phyloP scores from a whole-genome alignment of 2,888 invertebrate genomes.

The Lordiphosa fenestrarum region DNA sequence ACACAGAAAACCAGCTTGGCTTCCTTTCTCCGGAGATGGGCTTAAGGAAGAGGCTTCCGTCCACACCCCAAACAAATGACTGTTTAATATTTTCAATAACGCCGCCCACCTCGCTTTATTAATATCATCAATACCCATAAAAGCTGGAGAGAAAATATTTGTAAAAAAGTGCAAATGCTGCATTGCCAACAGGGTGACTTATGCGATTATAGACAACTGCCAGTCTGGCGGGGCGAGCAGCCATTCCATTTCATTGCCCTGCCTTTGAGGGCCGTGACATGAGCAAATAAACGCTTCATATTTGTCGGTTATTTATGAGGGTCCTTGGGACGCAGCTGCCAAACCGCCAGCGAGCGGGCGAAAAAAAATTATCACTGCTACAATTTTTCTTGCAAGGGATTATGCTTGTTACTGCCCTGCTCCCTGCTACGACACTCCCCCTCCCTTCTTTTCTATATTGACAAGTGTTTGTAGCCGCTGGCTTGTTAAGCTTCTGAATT shows the following conservation, averaged over 20 bases:
- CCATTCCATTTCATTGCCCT: slow-evolving; percentile 48
- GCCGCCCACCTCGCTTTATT: slow-evolving; percentile 59
- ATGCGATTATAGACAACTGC: slow-evolving; percentile 78
- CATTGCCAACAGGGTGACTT: slow-evolving; percentile 76
- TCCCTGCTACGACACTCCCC: slow-evolving; percentile 10
- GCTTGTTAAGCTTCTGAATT: slow-evolving; percentile 61
- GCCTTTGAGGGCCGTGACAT: slow-evolving; percentile 70
- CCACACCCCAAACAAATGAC: slow-evolving; percentile 54
- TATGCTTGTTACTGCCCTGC: slow-evolving; percentile 58
- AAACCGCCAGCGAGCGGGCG: slow-evolving; percentile 22
- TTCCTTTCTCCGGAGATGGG: background rate
- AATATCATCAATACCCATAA: slow-evolving; percentile 50
- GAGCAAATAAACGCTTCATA: slow-evolving; percentile 75
- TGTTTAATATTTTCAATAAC: slow-evolving; percentile 75
- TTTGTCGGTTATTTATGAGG: slow-evolving; percentile 76
- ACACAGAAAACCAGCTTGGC: slow-evolving; percentile 3
- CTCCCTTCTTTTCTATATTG: slow-evolving; percentile 27
- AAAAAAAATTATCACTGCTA: slow-evolving; percentile 61
- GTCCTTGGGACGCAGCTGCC: slow-evolving; percentile 71
- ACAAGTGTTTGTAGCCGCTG: slow-evolving; percentile 38
- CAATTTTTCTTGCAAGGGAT: slow-evolving; percentile 67
- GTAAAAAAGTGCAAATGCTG: slow-evolving; percentile 66
- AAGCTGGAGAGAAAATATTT: slow-evolving; percentile 17
- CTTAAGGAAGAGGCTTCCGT: too few species aligned
- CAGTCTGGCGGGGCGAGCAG: slow-evolving; percentile 11